Conservation (phyloP, 2,797 vertebrate genomes). For the Leptatherina wallacei region DNA sequence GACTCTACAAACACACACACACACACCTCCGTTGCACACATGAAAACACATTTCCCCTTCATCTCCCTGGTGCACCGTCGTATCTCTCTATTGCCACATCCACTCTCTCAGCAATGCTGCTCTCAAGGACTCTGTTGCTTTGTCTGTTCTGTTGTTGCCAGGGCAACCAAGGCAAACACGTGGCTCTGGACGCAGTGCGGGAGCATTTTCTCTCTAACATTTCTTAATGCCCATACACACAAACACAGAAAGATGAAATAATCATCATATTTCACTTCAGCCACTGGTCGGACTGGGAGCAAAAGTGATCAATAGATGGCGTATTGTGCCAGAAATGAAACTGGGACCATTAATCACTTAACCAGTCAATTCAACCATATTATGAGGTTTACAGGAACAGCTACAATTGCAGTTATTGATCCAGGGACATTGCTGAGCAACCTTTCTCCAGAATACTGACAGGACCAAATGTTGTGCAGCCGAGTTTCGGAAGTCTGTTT, state of each 20-base stretch:
- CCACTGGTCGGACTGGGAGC: conserved; percentile 36
- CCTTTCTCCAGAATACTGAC: conserved; percentile 25
- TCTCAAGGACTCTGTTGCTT: conserved; percentile 81
- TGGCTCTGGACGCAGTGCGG: conserved; percentile 52
- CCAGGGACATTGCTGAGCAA: conserved; percentile 4
- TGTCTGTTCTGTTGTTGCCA: conserved; percentile 79
- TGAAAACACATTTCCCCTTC: conserved; percentile 26
- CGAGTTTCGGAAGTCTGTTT: conserved; percentile 1
- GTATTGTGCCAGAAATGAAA: conserved; percentile 30
- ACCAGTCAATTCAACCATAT: conserved; percentile 39
- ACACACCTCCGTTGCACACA: conserved; percentile 18
- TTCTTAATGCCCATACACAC: conserved; percentile 40
- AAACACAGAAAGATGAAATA: conserved; percentile 21
- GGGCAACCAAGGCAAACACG: conserved; percentile 76
- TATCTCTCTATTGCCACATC: conserved; percentile 60
- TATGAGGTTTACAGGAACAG: conserved; percentile 45
- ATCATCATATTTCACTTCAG: conserved; percentile 33
- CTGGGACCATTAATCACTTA: conserved; percentile 52
- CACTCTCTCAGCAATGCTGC: conserved; percentile 60
- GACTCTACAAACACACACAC: conserved; percentile 1
- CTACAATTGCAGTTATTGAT: conserved; percentile 52
- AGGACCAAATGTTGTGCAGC: background rate
- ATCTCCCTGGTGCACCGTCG: conserved; percentile 30
- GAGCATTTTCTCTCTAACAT: conserved; percentile 55
- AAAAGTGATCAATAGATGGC: conserved; percentile 55